Evolutionary conservation across 2,888 invertebrate genomes (phyloP).

Genomic region (Agrochola circellaris): DNA sequence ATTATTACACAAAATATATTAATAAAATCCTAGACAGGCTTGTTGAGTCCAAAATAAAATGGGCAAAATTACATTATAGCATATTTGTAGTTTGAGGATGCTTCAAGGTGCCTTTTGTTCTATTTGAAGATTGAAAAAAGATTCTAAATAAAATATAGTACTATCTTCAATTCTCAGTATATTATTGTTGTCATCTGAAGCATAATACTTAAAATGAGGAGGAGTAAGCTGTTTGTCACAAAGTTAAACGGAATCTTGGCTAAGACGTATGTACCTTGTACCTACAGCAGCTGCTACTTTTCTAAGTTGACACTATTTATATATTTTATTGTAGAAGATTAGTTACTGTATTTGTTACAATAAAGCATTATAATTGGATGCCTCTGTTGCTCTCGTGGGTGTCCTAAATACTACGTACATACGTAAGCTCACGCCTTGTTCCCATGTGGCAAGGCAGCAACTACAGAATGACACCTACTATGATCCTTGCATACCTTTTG

Average conservation of each 20-base stretch:
- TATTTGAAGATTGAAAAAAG: not conserved
- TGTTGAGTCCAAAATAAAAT: constrained; percentile 4
- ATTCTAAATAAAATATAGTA: not conserved
- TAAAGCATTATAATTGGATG: not conserved
- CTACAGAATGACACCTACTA: no score
- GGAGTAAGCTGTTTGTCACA: not conserved
- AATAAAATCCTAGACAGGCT: not conserved
- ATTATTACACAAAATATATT: constrained; percentile 4
- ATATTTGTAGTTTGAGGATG: not conserved
- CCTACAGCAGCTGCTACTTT: not conserved
- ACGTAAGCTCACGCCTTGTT: no score
- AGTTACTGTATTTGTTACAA: not conserved
- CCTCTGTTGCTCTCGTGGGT: no score
- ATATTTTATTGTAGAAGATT: no score
- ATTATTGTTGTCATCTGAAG: not conserved
- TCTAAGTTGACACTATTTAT: no score
- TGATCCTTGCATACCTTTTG: no score
- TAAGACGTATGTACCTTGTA: not conserved
- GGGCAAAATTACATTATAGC: not conserved
- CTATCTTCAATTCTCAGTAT: not conserved
- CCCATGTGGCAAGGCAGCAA: no score
- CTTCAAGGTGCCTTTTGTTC: not conserved
- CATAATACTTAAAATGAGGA: no score
- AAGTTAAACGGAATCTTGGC: not conserved
- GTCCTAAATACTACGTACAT: not conserved